Evolutionary conservation across 2,888 invertebrate species (phyloP), one percentile per base, ranked within the genome.

Genomic region (Ceratothoa steindachneri): DNA sequence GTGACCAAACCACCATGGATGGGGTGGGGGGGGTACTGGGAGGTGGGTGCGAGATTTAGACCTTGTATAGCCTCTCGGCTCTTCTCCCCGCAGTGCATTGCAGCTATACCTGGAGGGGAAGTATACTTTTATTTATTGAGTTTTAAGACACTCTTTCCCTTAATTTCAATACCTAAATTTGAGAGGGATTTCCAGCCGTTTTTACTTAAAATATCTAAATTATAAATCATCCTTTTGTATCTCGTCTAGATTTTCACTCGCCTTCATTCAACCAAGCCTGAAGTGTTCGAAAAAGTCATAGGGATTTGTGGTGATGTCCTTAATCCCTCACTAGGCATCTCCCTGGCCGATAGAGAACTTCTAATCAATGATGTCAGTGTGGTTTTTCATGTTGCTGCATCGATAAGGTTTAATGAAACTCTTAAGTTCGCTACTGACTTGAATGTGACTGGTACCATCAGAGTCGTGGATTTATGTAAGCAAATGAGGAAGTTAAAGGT

Each of bases 401-500:
- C 55, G 5, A 19, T 55, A 7, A 55, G 19, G 55, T 55, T 55
- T 19, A 55, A 55, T 55, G 55, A 55, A 15, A 55, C 55, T 7
- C 24, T 55, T 5, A 55, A 55, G 19, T 55, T 15, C 55, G 55
- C 55, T 22, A 55, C 55, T 15, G 9, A 55, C 7, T 5, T 55
- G 55, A 55, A 55, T 22, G 55, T 55, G 55, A 55, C 7, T 5
- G 55, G 55, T 19, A 55, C 55, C 24, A 55, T 55, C 19, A 55
- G 19, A 22, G 9, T 55, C 5, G 55, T 55, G 7, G 55, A 55
- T 5, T 22, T 55, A 7, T 55, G 55, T 22, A 55, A 55, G 19
- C 55, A 55, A 22, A 55, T 55, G 55, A 55, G 55, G 24, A 55
- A 55, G 19, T 22, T 55, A 7, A 55, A 55, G 55, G 55, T 55